Base-by-base conservation (phyloP, 2,113 vertebrate genomes). In the Hiodon alosoides region DNA sequence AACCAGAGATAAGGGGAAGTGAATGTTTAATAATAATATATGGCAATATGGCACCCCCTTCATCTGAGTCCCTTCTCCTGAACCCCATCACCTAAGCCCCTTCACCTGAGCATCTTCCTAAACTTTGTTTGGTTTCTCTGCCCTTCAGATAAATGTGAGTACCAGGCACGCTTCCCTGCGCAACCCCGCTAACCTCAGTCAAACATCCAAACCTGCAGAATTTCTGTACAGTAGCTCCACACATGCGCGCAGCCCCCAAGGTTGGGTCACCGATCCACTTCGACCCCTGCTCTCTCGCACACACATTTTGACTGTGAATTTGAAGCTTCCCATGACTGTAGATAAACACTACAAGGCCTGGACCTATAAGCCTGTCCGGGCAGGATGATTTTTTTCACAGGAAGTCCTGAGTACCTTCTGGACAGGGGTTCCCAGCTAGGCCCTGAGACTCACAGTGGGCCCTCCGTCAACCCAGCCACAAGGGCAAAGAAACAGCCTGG, bases 321-420 rank as follows among this genome's bases (percentile, higher is more conserved):
- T 52, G 51, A 13, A 73, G 17, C 46, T 61, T 51, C 64, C 10
- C 13, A 9, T 68, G 51, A 53, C 48, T 73, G 16, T 60, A 73
- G 57, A 69, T 57, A 59, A 46, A 64, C 61, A 67, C 58, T 70
- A 48, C 46, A 53, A 71, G 60, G 48, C 67, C 71, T 46, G 53
- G 71, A 51, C 71, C 75, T 60, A 76, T 77, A 72, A 74, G 66
- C 55, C 13, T 54, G 59, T 67, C 72, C 59, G 10, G 51, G 53
- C 65, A 50, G 61, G 77, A 31, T n/a, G 52, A 59, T 75, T 69
- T 78, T 78, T 69, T 79, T 76, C 31, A 76, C 58, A 77, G 62
- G 76, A 73, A 67, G 54, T 16, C 64, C 74, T 73, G 74, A 80
- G 74, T 79, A 62, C 16, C 55, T 53, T 16, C 77, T 77, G 71